Percentiles rank a stretch among this genome's conserved stretches.
Evolutionary conservation across 2,113 vertebrate species (phyloP).

Genomic region (Patagioenas fasciata): DNA sequence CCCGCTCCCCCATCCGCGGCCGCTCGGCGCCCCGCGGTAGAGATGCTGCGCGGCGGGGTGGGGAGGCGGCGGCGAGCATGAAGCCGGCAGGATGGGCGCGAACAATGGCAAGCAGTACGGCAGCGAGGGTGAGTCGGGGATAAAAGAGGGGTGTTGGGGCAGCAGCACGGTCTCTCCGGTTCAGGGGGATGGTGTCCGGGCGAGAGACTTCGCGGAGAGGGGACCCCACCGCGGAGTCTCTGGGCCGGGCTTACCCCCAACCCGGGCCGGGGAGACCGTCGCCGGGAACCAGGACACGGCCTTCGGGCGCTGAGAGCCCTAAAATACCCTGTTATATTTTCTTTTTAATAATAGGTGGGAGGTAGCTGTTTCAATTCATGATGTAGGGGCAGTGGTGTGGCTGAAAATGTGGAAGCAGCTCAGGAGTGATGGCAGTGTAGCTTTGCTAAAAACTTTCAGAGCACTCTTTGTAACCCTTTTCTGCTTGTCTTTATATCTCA

Average conservation of each 20-base stretch:
- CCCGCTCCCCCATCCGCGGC: background rate
- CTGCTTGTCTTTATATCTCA: slow-evolving; percentile 46
- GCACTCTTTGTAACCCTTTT: slow-evolving; percentile 28
- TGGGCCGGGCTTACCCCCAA: no score
- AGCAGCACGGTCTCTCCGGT: no score
- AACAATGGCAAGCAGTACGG: slow-evolving; percentile 97
- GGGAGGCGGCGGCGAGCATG: slow-evolving; percentile 82
- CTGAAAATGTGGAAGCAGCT: background rate
- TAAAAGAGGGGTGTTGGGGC: no score
- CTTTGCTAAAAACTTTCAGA: background rate
- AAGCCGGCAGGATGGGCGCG: slow-evolving; percentile 92
- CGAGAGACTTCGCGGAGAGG: no score
- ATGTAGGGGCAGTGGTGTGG: background rate
- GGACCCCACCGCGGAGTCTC: no score
- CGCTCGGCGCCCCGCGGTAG: slow-evolving; percentile 1
- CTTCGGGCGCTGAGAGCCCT: background rate
- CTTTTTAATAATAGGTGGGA: background rate
- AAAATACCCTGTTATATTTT: background rate
- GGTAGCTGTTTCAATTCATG: accelerated
- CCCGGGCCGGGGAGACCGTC: background rate
- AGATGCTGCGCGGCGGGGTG: slow-evolving; percentile 63
- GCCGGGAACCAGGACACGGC: background rate
- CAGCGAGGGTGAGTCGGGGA: slow-evolving; percentile 90
- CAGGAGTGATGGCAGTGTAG: background rate
- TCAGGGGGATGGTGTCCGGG: background rate